These are phyloP conservation scores for Mesocentrotus franciscanus DNA, from an alignment of 53 echinoderm and acorn worm genomes.

Conservation along the genomic window DNA sequence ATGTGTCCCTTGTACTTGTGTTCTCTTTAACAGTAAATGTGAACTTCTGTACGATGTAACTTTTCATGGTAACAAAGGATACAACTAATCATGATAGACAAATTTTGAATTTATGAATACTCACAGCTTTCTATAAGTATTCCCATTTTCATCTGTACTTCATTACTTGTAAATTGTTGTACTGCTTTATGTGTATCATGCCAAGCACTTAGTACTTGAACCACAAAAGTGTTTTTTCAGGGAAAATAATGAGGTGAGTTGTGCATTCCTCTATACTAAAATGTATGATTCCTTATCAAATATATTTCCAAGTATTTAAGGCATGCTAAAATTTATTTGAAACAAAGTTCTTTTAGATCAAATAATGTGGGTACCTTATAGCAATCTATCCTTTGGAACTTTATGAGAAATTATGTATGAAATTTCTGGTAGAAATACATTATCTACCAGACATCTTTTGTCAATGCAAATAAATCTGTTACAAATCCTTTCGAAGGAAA, in stretches of 20 bases:
- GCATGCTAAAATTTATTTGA: neutral
- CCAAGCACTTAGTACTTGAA: neutral
- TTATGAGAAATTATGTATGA: neutral
- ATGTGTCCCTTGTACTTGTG: neutral
- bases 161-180: constrained; percentile 13
- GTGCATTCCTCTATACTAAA: constrained; percentile 38
- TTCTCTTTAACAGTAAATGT: neutral
- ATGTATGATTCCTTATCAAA: neutral
- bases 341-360: neutral
- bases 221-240: constrained; percentile 16
- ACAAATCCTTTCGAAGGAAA: neutral
- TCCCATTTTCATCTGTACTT: neutral
- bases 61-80: neutral
- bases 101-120: constrained; percentile 6
- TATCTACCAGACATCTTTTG: constrained; percentile 10
- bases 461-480: constrained; percentile 30
- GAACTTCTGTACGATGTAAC: neutral
- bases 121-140: neutral
- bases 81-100: neutral
- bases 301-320: constrained; percentile 36
- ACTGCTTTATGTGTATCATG: constrained; percentile 14
- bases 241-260: constrained; percentile 32
- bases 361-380: neutral
- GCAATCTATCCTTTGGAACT: neutral
- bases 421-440: neutral